Evolutionary conservation across 2,113 vertebrate species (phyloP).

Genomic region (Hassar affinis): DNA sequence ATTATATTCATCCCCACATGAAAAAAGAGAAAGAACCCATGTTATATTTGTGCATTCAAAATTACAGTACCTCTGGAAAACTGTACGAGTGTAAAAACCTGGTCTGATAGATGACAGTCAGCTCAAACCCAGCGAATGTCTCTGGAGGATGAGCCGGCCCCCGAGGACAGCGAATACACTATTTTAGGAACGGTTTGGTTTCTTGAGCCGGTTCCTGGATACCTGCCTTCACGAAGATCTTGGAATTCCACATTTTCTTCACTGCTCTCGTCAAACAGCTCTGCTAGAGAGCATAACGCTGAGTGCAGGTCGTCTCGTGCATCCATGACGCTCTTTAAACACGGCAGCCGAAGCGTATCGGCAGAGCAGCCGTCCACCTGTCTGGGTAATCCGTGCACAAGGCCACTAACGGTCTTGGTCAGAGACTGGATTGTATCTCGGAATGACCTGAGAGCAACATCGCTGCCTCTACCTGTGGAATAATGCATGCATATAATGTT

Average conservation of each 20-base stretch:
- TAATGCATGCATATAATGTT: background rate
- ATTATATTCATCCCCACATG: background rate
- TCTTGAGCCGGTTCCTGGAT: background rate
- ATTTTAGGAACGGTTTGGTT: conserved; percentile 60
- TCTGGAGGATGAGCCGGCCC: conserved; percentile 38
- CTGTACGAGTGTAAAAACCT: background rate
- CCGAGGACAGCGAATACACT: conserved; percentile 55
- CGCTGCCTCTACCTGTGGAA: conserved; percentile 58
- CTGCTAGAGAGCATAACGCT: conserved; percentile 69
- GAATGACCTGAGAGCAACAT: conserved; percentile 48
- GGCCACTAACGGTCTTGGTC: conserved; percentile 64
- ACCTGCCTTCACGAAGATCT: conserved; percentile 41
- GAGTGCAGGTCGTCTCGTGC: conserved; percentile 69
- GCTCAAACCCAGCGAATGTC: conserved; percentile 80
- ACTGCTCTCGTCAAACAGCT: conserved; percentile 49
- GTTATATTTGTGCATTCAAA: background rate
- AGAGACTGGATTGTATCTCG: conserved; percentile 64
- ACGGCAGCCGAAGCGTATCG: conserved; percentile 53
- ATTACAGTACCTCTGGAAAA: conserved; percentile 12
- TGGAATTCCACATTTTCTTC: conserved; percentile 19
- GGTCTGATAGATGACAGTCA: background rate
- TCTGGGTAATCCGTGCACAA: conserved; percentile 55
- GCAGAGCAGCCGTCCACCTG: conserved; percentile 6
- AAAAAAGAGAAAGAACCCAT: background rate
- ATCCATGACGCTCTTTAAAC: conserved; percentile 48